Percentiles rank a stretch among this genome's conserved stretches.
Conservation (phyloP, 1,140 invertebrate genomes). For the Parasteatoda tepidariorum region DNA sequence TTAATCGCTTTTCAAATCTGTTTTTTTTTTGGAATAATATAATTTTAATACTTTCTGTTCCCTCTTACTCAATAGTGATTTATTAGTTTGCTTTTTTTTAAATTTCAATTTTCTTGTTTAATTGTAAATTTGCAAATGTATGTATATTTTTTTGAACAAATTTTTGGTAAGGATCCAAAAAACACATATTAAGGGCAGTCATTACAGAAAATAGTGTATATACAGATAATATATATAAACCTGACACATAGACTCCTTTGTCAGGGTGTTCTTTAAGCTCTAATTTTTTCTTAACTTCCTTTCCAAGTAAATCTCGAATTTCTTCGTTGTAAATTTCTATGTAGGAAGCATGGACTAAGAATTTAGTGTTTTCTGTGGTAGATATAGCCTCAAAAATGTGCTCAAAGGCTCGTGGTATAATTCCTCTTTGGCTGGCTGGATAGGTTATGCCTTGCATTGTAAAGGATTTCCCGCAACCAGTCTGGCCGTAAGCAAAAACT, state of each 20-base stretch:
- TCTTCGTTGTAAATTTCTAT: constrained; percentile 95
- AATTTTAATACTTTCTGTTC: too few species aligned
- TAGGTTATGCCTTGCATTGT: constrained; percentile 82
- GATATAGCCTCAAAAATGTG: constrained; percentile 93
- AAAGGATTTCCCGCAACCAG: constrained; percentile 81
- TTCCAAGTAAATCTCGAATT: constrained; percentile 81
- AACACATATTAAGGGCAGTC: too few species aligned
- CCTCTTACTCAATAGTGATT: too few species aligned
- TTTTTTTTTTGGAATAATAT: too few species aligned
- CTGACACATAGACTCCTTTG: constrained; percentile 83
- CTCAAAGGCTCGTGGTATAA: constrained; percentile 76
- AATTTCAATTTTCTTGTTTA: too few species aligned
- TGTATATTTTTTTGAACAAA: too few species aligned
- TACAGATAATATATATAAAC: constrained; percentile 66
- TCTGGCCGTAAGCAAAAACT: constrained; percentile 90
- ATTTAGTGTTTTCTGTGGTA: constrained; percentile 83
- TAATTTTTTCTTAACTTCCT: constrained; percentile 76
- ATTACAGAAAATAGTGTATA: too few species aligned
- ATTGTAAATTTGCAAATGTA: too few species aligned
- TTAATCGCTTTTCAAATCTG: too few species aligned
- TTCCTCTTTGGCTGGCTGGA: constrained; percentile 75
- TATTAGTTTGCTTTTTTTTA: too few species aligned
- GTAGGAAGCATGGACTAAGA: constrained; percentile 89
- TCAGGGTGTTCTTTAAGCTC: constrained; percentile 84
- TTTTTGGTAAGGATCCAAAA: too few species aligned